Evolutionary conservation across 30 jellyfish, hydroid and myxozoan species (phyloP).

Genomic region (Hydractinia echinata): DNA sequence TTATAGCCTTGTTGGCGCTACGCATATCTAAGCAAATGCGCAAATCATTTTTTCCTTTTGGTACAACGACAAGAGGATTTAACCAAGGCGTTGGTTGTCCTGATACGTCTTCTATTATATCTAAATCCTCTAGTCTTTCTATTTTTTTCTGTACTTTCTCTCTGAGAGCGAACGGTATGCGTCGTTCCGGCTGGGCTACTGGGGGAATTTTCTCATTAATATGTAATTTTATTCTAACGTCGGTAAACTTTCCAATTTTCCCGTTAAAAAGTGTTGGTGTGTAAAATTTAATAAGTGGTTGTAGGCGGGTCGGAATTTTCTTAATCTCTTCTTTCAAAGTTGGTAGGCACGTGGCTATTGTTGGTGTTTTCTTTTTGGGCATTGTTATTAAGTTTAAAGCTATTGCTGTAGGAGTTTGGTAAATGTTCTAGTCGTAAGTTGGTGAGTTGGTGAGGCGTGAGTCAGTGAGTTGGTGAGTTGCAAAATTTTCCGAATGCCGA

Average conservation of each 20-base stretch:
- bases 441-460: too few species aligned
- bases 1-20: conserved; percentile 12
- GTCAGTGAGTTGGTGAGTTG: too few species aligned
- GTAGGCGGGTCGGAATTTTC: too few species aligned
- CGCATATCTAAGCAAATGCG: conserved; percentile 17
- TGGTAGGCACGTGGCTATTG: too few species aligned
- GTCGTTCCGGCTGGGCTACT: conserved; percentile 5
- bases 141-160: neutral
- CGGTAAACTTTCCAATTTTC: neutral
- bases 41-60: neutral
- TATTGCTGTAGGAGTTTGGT: too few species aligned
- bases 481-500: too few species aligned
- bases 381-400: too few species aligned
- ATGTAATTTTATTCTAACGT: neutral
- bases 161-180: conserved; percentile 6
- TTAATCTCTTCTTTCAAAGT: too few species aligned
- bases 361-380: too few species aligned
- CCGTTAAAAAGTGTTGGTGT: neutral
- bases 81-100: neutral
- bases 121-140: neutral
- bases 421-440: too few species aligned
- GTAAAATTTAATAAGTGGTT: too few species aligned
- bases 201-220: neutral
- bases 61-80: neutral
- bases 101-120: conserved; percentile 15